Base-by-base conservation (phyloP, 2,888 invertebrate genomes). In the Dichetophora obliterata region DNA sequence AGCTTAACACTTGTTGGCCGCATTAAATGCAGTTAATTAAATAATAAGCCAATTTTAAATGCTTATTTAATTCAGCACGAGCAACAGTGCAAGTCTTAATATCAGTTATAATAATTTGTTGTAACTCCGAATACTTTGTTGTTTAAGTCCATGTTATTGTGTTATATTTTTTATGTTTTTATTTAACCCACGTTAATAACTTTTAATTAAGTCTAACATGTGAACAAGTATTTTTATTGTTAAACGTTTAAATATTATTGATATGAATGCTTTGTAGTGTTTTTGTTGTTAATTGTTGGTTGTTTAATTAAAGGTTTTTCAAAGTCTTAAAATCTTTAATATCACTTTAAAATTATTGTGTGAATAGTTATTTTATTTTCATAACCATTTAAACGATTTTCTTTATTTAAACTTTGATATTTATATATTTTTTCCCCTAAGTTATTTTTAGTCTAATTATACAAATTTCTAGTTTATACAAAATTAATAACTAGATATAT, bases 1-100 rank as follows among this genome's bases (percentile, higher is more conserved):
- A 71, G 9, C 22, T 71, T 71, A 59, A 59, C 59, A 71, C 71
- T 71, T 59, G 71, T 71, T 71, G 71, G 57, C 71, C 71, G 31
- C 37, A 71, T 57, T 71, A 57, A 71, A 59, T 11, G 48, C n/a
- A 43, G 3, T 43, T 43, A 43, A 66, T 66, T 9, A 66, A 66
- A 43, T 66, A n/a, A 43, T 66, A 48, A 66, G 14, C 37, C 43
- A 11, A 43, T 43, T 2, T 43, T 43, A 43, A 43, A 43, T 43
- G 43, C 3, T 43, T 43, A 11, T 11, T 43, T 11, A 2, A 14
- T 11, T 43, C 1, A 8, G 8, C 14, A 43, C 43, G 14, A 14
- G 43, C 43, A 43, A 43, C 14, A 43, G 14, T 11, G 11, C 43
- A 11, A 1, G 43, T 43, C 43, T 43, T 43, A 43, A 43, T 43